Evolutionary conservation across 2,888 invertebrate genomes (phyloP), one percentile per base, ranked within the genome.

Genomic region (Nomada lathburiana): DNA sequence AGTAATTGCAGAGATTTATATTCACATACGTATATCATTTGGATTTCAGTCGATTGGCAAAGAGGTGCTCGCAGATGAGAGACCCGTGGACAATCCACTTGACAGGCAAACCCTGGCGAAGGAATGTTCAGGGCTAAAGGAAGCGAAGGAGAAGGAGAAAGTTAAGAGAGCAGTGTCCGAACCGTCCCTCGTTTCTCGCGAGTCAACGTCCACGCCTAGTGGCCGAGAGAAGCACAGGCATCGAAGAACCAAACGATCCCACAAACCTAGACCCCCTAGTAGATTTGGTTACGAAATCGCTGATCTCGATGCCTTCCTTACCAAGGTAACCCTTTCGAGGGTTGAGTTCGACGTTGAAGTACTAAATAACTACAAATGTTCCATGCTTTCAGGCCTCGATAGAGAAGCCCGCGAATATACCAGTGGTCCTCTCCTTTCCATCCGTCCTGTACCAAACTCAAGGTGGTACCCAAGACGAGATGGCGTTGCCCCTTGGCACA

Each of bases 361-460:
- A 36, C 36, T 36, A 36, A 5, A 36, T 36, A 9, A 36, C 36
- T 36, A 1, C 36, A 29, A 62, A 44, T 53, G 23, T 42, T 29
- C 2, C 42, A 64, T 94, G 20, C n/a, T 71, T 94, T 10, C 94
- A 96, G 96, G 97, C 97, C 11, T 96, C 97, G 13, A 95, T 97
- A 84, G 96, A 97, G 81, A 96, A 96, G 44, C 98, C 98, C 0
- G 98, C 97, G 62, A 98, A 98, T 93, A 97, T 98, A 83, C 97
- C 98, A 2, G 97, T 98, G 47, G 98, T 97, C 5, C 94, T 97
- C 79, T 96, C 97, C 47, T 96, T 96, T 88, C 96, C 97, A 1
- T 96, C 96, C 87, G 96, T 96, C 0, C 94, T 97, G 18, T 97
- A 97, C 93, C 97, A 97, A 93, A 97, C 97, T 0, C 95, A 96